Evolutionary conservation across 2,888 invertebrate species (phyloP), one percentile per base, ranked within the genome.

Genomic region (Troides aeacus): DNA sequence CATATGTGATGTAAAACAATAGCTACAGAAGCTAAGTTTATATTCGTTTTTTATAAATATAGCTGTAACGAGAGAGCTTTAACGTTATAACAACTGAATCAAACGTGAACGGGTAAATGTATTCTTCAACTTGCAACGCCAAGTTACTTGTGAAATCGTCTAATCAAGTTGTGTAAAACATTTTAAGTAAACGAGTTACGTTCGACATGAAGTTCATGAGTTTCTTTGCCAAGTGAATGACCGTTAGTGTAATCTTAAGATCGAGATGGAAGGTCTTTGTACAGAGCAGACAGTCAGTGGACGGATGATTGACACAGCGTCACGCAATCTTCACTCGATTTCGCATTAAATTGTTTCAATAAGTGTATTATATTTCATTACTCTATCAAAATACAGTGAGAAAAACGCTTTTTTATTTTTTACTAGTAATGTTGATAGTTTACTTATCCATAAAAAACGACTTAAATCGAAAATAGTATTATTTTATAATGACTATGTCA

Each of bases 251-350:
- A 58, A 63, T 63, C 46, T 68, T 21, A 68, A 42, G 23, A 63
- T 63, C 21, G 12, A 61, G 65, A 66, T 57, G 56, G 59, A 50
- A 64, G 68, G 50, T 68, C 68, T 67, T 62, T 68, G 64, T 57
- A 50, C 63, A 72, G 73, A 57, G 59, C 56, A 75, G 69, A 71
- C 78, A 79, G 81, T 79, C 82, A 77, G 73, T 72, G 81, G 75
- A 80, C 79, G 79, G 72, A 72, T 72, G 75, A 76, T 79, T 79
- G 80, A 77, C 80, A 79, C 77, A 74, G 64, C 70, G 70, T 72
- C 76, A 80, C 78, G 83, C 81, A 78, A 84, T 83, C 77, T 72
- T 74, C 63, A 75, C 72, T 78, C 42, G 79, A 78, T 72, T 36
- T 59, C n/a, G 30, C 21, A 23, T 60, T 60, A 21, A 50, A 61